Percentiles rank a stretch among this genome's conserved stretches.
Evolutionary conservation across 2,797 vertebrate genomes (phyloP).

Genomic region (Myripristis murdjan): DNA sequence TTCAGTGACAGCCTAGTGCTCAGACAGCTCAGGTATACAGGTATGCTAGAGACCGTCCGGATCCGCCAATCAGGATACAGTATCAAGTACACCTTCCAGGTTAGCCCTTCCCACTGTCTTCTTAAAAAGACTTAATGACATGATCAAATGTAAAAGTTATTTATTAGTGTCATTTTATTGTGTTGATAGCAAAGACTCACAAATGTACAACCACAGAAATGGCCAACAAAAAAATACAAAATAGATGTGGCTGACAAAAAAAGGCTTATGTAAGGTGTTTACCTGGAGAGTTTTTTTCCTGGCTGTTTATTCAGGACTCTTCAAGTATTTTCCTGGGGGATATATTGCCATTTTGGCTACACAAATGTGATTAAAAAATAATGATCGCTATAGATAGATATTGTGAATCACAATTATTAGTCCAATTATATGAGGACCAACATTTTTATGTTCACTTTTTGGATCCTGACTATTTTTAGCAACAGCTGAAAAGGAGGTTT

Average conservation of each 20-base stretch:
- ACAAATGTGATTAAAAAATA: constrained; percentile 2
- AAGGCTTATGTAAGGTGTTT: too few species aligned
- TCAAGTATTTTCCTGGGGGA: neutral
- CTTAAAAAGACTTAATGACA: neutral
- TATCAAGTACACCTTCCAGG: constrained; percentile 96
- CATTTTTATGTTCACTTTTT: too few species aligned
- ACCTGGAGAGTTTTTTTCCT: neutral
- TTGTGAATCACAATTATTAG: neutral
- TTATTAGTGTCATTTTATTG: too few species aligned
- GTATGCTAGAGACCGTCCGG: constrained; percentile 96
- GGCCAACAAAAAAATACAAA: too few species aligned
- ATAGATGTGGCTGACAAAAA: too few species aligned
- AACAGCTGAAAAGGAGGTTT: too few species aligned
- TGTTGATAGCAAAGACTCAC: too few species aligned
- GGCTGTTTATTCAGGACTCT: neutral
- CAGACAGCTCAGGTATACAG: constrained; percentile 95
- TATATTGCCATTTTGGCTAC: neutral
- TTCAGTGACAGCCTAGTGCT: constrained; percentile 94
- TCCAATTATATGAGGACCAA: too few species aligned
- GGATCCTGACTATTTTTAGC: too few species aligned
- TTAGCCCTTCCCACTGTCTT: constrained; percentile 58
- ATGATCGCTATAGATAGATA: neutral
- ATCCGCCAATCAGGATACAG: constrained; percentile 97
- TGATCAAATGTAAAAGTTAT: neutral
- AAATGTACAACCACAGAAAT: too few species aligned